Conservation (phyloP, 2,888 invertebrate species). For the Xiphydria camelus region DNA sequence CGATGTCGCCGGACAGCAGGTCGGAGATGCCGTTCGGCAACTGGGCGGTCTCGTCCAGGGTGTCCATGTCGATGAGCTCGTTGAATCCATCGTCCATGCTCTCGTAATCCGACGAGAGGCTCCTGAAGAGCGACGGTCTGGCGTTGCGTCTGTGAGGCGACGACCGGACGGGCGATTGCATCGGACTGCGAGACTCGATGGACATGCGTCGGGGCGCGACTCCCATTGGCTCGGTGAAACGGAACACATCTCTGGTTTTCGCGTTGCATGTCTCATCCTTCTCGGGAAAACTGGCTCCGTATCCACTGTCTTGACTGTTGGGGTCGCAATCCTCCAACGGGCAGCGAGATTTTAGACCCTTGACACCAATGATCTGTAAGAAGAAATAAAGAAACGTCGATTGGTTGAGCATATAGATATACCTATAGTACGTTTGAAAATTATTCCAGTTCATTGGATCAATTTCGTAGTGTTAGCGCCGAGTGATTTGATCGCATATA, state of each 20-base stretch:
- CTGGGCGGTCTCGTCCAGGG: conserved; percentile 57
- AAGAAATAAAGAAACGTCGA: conserved; percentile 1
- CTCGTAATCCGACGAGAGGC: conserved; percentile 63
- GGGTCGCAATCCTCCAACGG: conserved; percentile 62
- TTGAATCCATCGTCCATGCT: conserved; percentile 69
- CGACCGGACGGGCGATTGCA: conserved; percentile 38
- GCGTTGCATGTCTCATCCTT: conserved; percentile 37
- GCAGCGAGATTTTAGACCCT: conserved; percentile 38
- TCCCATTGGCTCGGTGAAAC: conserved; percentile 56
- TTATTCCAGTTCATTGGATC: no score
- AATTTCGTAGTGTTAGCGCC: no score
- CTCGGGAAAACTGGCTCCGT: conserved; percentile 55
- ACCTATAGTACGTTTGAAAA: no score
- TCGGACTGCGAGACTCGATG: conserved; percentile 37
- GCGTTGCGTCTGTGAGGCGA: conserved; percentile 28
- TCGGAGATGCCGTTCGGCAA: conserved; percentile 65
- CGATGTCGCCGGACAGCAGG: conserved; percentile 63
- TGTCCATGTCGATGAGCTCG: conserved; percentile 66
- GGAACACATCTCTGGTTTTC: conserved; percentile 37
- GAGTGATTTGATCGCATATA: no score
- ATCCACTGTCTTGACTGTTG: conserved; percentile 66
- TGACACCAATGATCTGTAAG: not conserved
- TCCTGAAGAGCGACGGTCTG: conserved; percentile 53
- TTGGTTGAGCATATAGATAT: no score
- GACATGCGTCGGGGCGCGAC: conserved; percentile 52